phyloP scores from a whole-genome alignment of 2,797 vertebrate species.

The Muscicapa comitata region DNA sequence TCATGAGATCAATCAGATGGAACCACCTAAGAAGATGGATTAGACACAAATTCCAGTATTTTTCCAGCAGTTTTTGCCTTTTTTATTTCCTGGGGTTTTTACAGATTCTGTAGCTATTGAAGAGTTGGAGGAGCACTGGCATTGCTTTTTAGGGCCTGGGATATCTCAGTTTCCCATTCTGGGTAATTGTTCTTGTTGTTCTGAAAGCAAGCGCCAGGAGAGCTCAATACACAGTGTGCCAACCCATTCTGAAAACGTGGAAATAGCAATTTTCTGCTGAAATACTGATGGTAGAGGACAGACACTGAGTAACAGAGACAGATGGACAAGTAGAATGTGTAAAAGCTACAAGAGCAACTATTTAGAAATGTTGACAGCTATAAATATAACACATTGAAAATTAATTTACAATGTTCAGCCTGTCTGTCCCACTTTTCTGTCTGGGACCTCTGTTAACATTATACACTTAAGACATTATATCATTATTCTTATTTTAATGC shows the following conservation, averaged over 20 bases:
- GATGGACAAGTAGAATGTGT: not conserved
- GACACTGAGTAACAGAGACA: slow-evolving; percentile 2
- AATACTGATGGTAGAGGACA: not conserved
- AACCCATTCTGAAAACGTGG: not conserved
- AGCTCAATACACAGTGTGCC: not conserved
- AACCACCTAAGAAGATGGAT: not conserved
- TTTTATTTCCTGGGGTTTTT: not conserved
- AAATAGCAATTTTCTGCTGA: not conserved
- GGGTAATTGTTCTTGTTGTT: not conserved
- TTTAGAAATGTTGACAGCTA: slow-evolving; percentile 27
- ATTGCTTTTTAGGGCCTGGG: not conserved
- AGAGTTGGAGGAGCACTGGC: not conserved
- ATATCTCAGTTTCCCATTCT: not conserved
- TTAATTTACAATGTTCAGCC: slow-evolving; percentile 39
- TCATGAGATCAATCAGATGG: not conserved
- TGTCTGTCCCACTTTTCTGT: slow-evolving; percentile 49
- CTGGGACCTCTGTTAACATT: slow-evolving; percentile 47
- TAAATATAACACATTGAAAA: slow-evolving; percentile 54
- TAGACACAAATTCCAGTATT: not conserved
- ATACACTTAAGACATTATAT: slow-evolving; percentile 66
- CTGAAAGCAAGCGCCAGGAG: not conserved
- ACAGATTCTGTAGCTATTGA: not conserved
- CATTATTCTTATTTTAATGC: slow-evolving; percentile 69
- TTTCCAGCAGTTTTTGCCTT: not conserved
- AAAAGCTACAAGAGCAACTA: not conserved